Base-by-base conservation (phyloP, 2,888 invertebrate genomes). In the Thymelicus acteon region DNA sequence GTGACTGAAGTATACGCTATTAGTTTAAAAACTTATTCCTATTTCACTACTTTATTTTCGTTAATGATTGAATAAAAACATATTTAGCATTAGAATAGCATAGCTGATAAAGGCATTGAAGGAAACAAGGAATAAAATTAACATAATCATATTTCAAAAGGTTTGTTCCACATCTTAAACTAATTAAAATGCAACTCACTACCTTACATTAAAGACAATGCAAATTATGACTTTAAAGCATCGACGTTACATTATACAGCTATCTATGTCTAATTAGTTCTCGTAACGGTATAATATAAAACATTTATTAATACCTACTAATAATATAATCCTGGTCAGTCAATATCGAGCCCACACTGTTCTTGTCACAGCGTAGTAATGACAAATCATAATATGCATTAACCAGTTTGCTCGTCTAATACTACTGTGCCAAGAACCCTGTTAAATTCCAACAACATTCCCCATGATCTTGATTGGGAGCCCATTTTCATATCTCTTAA, bases 311-410 rank as follows among this genome's bases (percentile, higher is more conserved):
- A 86, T 77, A 80, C 8, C 54, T 54, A 54, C 82, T 87, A 87
- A 82, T 81, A 80, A 79, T 77, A 58, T 69, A 75, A 74, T 72
- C 84, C 87, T 90, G 85, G 84, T 92, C 93, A 92, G 92, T 93
- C 93, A 82, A 87, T 87, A 87, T 82, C 84, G 80, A 85, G 81
- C 85, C 82, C 80, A 75, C 77, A 75, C 76, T 80, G 84, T 89
- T 89, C 91, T 86, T 77, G 87, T 72, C 89, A 89, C 90, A 90
- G 12, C 31, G 15, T 49, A 1, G 15, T 19, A 19, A 19, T 4
- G 19, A 52, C 6, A 19, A 15, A 54, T 24, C 0, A 54, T 10
- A 3, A n/a, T 4, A 24, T 24, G 24, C 6, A 52, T 24, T 54
- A 12, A 54, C 54, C 54, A 48, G 44, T 66, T 6, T n/a, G 39